A percentile compares a stretch with the other conserved stretches of the same genome.
These are phyloP conservation scores for Helostoma temminkii DNA, from an alignment of 2,797 vertebrate genomes.

Conservation along the genomic window DNA sequence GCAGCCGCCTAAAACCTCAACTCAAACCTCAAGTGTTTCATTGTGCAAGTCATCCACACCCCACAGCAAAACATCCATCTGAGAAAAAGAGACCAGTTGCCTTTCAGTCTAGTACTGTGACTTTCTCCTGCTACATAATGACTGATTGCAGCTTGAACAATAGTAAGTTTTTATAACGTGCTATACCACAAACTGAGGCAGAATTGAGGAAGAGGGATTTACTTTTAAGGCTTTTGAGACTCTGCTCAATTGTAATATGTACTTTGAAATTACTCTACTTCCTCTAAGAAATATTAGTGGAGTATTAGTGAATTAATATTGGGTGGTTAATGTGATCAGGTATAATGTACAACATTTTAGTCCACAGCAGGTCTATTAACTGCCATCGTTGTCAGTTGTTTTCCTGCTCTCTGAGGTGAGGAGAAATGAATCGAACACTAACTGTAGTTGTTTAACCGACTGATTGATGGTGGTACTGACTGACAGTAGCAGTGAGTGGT, in stretches of 20 bases:
- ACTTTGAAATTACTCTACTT: too few species aligned
- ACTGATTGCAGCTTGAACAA: neutral
- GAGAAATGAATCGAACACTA: constrained; percentile 31
- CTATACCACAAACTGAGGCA: neutral
- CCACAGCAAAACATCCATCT: too few species aligned
- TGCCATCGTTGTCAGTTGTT: neutral
- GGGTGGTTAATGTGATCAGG: neutral
- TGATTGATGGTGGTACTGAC: constrained; percentile 51
- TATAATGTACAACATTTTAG: neutral
- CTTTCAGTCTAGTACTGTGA: neutral
- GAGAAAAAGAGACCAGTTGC: too few species aligned
- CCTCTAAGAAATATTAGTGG: too few species aligned
- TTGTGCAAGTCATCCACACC: too few species aligned
- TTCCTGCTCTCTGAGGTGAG: constrained; percentile 23
- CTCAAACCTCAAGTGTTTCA: too few species aligned
- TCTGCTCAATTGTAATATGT: too few species aligned
- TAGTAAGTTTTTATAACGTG: neutral
- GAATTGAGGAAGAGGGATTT: neutral
- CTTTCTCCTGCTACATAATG: neutral
- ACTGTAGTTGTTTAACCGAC: constrained; percentile 40
- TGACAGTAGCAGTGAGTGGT: constrained; percentile 10
- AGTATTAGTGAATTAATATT: too few species aligned
- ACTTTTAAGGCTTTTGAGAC: too few species aligned
- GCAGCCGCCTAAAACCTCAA: too few species aligned
- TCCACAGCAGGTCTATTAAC: neutral